Conservation (phyloP, 2,888 invertebrate species). For the Rhyacophila evoluta region DNA sequence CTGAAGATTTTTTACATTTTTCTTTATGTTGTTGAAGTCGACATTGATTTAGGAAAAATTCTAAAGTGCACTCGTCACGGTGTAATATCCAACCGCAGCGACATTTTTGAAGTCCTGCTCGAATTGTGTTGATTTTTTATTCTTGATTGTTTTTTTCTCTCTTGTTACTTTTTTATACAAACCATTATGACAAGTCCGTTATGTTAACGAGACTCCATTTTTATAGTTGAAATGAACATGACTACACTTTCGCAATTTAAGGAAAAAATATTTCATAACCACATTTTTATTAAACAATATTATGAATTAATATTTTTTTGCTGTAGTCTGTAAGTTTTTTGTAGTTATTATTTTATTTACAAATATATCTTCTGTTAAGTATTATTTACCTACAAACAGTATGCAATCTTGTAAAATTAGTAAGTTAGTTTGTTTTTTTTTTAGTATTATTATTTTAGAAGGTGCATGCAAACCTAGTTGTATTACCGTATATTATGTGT, state of each 20-base stretch:
- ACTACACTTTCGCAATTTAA: constrained; percentile 25
- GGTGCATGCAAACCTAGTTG: constrained; percentile 51
- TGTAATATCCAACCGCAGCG: background rate
- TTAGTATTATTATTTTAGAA: constrained; percentile 40
- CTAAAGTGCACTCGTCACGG: background rate
- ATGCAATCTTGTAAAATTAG: constrained; percentile 40
- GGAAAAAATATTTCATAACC: constrained; percentile 36
- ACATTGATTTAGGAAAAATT: background rate
- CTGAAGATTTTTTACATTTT: constrained; percentile 26
- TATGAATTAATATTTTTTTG: constrained; percentile 35
- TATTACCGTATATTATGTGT: constrained; percentile 27
- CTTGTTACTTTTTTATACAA: constrained; percentile 29
- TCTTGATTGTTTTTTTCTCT: constrained; percentile 16
- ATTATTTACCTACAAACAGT: constrained; percentile 52
- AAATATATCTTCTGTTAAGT: constrained; percentile 54
- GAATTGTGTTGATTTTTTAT: constrained; percentile 1
- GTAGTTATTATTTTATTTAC: constrained; percentile 42
- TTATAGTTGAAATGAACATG: constrained; percentile 25
- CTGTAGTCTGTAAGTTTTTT: constrained; percentile 44
- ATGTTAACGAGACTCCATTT: constrained; percentile 36
- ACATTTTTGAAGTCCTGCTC: background rate
- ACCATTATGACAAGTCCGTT: constrained; percentile 30
- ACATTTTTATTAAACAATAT: constrained; percentile 27
- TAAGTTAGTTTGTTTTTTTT: constrained; percentile 42
- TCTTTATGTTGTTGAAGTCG: constrained; percentile 13